Evolutionary conservation across 2,113 vertebrate species (phyloP), one percentile per base, ranked within the genome.

Genomic region (Hylia prasina): DNA sequence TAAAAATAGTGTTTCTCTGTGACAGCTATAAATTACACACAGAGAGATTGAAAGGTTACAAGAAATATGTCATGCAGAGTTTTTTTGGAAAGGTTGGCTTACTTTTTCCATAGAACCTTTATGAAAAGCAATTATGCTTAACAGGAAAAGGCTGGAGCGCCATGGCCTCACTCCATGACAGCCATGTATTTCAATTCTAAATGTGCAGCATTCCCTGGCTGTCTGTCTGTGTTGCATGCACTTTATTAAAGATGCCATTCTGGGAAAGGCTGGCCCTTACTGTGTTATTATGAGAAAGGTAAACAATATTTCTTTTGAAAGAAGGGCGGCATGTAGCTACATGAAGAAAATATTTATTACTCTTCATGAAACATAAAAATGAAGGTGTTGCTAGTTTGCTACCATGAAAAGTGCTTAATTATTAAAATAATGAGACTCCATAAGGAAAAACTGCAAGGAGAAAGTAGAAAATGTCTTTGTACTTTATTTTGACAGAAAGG

Each of bases 231-330:
- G 90, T 85, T 57, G 27, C 60, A 37, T 90, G 70, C 87, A 93
- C 94, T 97, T 97, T 95, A 87, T 91, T 96, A 95, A 94, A 83
- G 84, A 94, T 96, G 84, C 92, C 93, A 27, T 96, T 97, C 83
- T 94, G 81, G 80, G 94, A 87, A 95, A 94, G 86, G 45, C 82
- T 83, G 89, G 90, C 76, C 79, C 89, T 97, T 39, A 1, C 82
- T 90, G 65, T 91, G 89, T 94, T 94, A 91, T 97, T 97, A 73
- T 63, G 80, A 96, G 77, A 85, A 96, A 96, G 51, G 66, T 97
- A 97, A 98, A 97, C 78, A 97, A 76, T 91, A 95, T 97, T 97
- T 96, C 96, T 83, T 85, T 73, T 87, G 94, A 94, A 96, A 94
- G 94, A 96, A 93, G 57, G 90, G 60, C 66, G 69, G 33, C 61